Evolutionary conservation across 1,140 invertebrate species (phyloP), one percentile per base, ranked within the genome.

Genomic region (Heliconius hermathena): DNA sequence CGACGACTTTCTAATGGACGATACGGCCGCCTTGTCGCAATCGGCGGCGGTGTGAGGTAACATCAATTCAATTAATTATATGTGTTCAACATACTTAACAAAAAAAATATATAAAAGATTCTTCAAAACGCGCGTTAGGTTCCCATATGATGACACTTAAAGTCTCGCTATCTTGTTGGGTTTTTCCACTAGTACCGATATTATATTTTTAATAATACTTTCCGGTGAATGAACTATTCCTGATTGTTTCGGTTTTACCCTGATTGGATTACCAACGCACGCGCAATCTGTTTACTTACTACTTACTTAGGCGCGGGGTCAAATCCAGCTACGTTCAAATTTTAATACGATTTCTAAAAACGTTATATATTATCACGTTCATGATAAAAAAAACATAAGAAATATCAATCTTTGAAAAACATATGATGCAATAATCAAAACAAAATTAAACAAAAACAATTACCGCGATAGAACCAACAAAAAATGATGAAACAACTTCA

Each of bases 1-100:
- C 90, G 91, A 94, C 93, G 91, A 94, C 93, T 94, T 94, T 94
- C 93, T 94, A 94, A 94, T 94, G 91, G 91, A 93, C 91, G 90
- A 93, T 92, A 88, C 87, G 90, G 87, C 88, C 87, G 85, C 91
- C 90, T 94, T 93, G 93, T 92, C 90, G 91, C 91, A 93, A 93
- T 92, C 89, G 89, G 88, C 88, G 85, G 85, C 86, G 85, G 83
- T 84, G 85, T 93, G 91, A 92, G 91, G 91, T 94, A 93, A 94
- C 91, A 88, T 82, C 87, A 85, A 91, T 91, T 89, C 85, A 90
- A 92, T 92, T 93, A 93, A 92, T 92, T 92, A 92, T 90, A 87
- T 87, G 86, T 87, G 86, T 85, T 77, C 74, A 84, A 85, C 82
- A 73, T 73, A 81, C 57, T 73, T 74, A 70, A 71, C 80, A 79